Percentiles rank a stretch among this genome's conserved stretches.
These are phyloP conservation scores for Oryzias woworae DNA, from an alignment of 2,113 vertebrate genomes.

Conservation along the genomic window DNA sequence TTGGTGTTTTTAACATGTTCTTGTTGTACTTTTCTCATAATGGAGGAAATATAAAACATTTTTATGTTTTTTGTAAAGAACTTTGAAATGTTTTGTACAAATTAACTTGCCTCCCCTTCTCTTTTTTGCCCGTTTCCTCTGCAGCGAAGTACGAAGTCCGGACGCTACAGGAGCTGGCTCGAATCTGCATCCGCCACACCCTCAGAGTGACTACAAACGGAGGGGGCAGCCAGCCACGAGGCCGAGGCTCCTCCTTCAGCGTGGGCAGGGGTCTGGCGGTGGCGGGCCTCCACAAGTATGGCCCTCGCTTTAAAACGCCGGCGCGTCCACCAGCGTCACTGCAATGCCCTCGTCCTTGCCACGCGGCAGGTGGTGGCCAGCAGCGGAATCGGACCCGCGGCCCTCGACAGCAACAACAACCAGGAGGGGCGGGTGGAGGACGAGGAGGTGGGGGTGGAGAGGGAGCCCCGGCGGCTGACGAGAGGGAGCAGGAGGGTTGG, in stretches of 20 bases:
- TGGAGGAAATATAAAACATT: too few species aligned
- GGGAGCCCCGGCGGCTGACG: constrained; percentile 56
- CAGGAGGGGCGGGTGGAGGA: constrained; percentile 67
- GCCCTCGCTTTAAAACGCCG: constrained; percentile 86
- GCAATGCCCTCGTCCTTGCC: constrained; percentile 89
- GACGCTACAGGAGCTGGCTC: constrained; percentile 89
- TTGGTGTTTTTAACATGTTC: too few species aligned
- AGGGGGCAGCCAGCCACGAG: constrained; percentile 42
- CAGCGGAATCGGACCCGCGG: constrained; percentile 78
- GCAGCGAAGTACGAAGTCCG: constrained; percentile 87
- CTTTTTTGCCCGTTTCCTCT: not conserved
- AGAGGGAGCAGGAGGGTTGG: constrained; percentile 66
- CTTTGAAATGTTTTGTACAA: too few species aligned
- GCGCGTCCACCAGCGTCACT: constrained; percentile 83
- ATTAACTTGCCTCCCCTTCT: fast-evolving
- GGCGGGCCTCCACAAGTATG: constrained; percentile 79
- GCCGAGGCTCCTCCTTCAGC: constrained; percentile 67
- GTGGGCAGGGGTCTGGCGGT: constrained; percentile 63
- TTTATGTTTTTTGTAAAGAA: too few species aligned
- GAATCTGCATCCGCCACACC: constrained; percentile 90
- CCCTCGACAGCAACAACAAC: constrained; percentile 78
- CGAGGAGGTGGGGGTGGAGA: constrained; percentile 72
- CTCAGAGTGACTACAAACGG: constrained; percentile 79
- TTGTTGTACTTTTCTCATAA: too few species aligned
- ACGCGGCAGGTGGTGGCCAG: constrained; percentile 87